Conservation (phyloP, 92 coral and sea anemone species). For the Parazoanthus swiftii region DNA sequence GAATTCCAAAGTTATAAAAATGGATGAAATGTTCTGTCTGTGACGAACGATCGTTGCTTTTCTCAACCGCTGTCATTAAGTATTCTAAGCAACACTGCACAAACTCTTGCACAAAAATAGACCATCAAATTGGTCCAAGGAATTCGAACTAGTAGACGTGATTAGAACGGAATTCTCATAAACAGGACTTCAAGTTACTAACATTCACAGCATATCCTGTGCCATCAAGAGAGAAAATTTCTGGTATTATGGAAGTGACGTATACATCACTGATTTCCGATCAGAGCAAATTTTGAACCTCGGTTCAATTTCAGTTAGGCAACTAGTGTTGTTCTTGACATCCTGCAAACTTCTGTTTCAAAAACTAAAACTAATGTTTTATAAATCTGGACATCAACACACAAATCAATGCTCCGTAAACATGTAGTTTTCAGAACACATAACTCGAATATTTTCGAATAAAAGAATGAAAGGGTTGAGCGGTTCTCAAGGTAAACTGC, state of each 20-base stretch:
- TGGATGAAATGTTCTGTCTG: conserved; percentile 17
- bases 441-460: conserved; percentile 45
- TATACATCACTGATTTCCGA: conserved; percentile 15
- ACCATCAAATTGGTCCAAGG: conserved; percentile 16
- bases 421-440: conserved; percentile 38
- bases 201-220: conserved; percentile 40
- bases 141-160: conserved; percentile 37
- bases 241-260: conserved; percentile 41
- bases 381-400: neutral
- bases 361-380: conserved; percentile 2
- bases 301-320: neutral
- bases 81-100: neutral
- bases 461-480: conserved; percentile 40
- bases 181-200: conserved; percentile 33
- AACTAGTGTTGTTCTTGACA: neutral
- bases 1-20: conserved; percentile 39
- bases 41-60: conserved; percentile 13
- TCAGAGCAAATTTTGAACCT: conserved; percentile 12
- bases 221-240: conserved; percentile 36
- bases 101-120: conserved; percentile 35
- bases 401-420: conserved; percentile 35
- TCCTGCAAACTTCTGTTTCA: neutral
- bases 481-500: conserved; percentile 4
- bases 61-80: neutral
- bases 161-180: conserved; percentile 37